A percentile compares a stretch with the other conserved stretches of the same genome.
Conservation (phyloP, 2,888 invertebrate species). For the Drosophila austrosaltans region DNA sequence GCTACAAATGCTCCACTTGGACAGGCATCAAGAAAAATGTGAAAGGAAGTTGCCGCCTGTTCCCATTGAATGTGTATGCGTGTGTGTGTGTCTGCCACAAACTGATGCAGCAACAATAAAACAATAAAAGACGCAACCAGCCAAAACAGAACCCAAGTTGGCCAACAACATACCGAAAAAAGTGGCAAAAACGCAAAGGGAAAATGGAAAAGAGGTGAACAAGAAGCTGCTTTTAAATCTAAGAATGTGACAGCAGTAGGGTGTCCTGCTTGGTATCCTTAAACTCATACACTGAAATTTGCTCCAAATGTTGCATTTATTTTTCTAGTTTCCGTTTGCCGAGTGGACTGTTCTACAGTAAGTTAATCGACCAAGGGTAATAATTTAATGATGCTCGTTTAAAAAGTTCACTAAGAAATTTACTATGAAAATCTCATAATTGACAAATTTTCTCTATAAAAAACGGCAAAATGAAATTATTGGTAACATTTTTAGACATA, state of each 20-base stretch:
- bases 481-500: too few species aligned
- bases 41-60: conserved; percentile 47
- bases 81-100: conserved; percentile 56
- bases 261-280: conserved; percentile 51
- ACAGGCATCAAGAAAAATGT: conserved; percentile 73
- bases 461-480: too few species aligned
- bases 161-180: conserved; percentile 20
- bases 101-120: conserved; percentile 79
- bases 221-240: conserved; percentile 17
- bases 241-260: conserved; percentile 53
- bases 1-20: conserved; percentile 69
- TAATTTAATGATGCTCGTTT: conserved; percentile 37
- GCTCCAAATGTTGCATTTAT: conserved; percentile 80
- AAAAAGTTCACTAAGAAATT: conserved; percentile 38
- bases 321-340: conserved; percentile 74
- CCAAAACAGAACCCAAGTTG: conserved; percentile 24
- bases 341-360: conserved; percentile 26
- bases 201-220: conserved; percentile 43
- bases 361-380: conserved; percentile 43
- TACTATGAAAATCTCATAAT: too few species aligned
- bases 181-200: conserved; percentile 64
- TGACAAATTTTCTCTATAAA: too few species aligned
- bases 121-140: conserved; percentile 70
- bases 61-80: conserved; percentile 17
- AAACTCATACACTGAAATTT: conserved; percentile 20